Percentiles rank a stretch among this genome's conserved stretches.
phyloP scores from a whole-genome alignment of 2,888 invertebrate genomes.

The Drepanosiphum platanoidis region DNA sequence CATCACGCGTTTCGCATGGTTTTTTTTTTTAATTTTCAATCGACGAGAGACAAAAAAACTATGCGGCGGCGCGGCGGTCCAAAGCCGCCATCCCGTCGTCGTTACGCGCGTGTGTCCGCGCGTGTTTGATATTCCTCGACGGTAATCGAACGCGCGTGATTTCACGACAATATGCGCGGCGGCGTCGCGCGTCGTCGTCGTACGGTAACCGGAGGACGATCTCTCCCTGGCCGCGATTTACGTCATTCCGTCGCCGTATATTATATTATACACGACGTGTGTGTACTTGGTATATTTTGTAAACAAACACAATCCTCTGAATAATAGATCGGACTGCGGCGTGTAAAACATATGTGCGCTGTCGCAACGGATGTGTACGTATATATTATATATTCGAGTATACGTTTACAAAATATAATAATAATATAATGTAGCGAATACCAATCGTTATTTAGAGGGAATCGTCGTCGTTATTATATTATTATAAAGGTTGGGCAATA shows the following conservation, averaged over 20 bases:
- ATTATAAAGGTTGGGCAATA: background rate
- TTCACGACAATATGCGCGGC: too few species aligned
- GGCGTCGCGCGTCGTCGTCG: too few species aligned
- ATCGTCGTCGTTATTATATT: too few species aligned
- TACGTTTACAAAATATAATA: background rate
- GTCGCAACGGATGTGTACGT: background rate
- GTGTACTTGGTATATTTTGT: background rate
- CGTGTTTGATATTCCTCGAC: background rate
- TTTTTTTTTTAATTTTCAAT: too few species aligned
- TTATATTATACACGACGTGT: too few species aligned
- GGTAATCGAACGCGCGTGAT: background rate
- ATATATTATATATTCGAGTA: background rate
- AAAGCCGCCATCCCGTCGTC: background rate
- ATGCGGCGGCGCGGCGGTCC: too few species aligned
- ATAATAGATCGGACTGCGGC: background rate
- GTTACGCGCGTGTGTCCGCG: background rate
- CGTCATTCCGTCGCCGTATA: background rate
- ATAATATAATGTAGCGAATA: background rate
- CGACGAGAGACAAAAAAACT: too few species aligned
- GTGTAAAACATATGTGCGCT: background rate
- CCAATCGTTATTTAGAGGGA: background rate
- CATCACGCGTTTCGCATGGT: too few species aligned
- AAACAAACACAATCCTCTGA: background rate
- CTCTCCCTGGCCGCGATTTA: background rate
- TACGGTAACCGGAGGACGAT: too few species aligned